A percentile compares a stretch with the other conserved stretches of the same genome.
These are phyloP conservation scores for Eristalis pertinax DNA, from an alignment of 2,888 invertebrate species.

Conservation along the genomic window DNA sequence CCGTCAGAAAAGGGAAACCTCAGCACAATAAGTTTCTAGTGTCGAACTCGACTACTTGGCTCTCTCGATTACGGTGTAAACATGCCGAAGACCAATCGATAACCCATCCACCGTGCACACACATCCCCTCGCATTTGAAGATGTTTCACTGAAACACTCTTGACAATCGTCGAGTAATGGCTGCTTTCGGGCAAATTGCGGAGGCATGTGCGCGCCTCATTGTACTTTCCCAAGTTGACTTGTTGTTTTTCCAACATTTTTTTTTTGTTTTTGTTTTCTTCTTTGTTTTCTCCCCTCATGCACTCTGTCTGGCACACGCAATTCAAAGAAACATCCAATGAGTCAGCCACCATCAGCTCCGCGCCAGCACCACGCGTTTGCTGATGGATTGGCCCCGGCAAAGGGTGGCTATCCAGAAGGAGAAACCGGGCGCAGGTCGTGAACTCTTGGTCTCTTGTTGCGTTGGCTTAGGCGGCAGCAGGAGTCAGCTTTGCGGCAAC, in stretches of 20 bases:
- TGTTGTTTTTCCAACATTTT: not conserved
- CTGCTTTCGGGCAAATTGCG: not conserved
- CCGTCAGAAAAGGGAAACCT: not conserved
- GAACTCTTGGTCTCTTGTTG: slow-evolving; percentile 11
- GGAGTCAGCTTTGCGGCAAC: not conserved
- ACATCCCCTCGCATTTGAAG: not conserved
- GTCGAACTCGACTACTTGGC: not conserved
- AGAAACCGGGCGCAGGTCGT: slow-evolving; percentile 31
- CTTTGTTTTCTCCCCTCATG: too few relatives aligned
- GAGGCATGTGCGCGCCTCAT: slow-evolving; percentile 3
- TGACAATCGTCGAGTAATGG: not conserved
- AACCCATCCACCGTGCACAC: not conserved
- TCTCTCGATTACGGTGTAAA: not conserved
- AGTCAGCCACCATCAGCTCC: not conserved
- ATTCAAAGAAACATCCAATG: not conserved
- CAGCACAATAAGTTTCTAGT: slow-evolving; percentile 5
- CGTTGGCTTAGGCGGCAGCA: not conserved
- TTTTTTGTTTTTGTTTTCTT: not conserved
- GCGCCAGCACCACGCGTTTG: not conserved
- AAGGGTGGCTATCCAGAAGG: not conserved
- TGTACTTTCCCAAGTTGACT: not conserved
- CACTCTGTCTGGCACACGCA: not conserved
- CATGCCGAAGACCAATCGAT: not conserved
- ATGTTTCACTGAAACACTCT: not conserved
- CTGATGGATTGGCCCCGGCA: not conserved